These are phyloP conservation scores for Pyrocoelia pectoralis DNA, from an alignment of 2,888 invertebrate species.

Conservation along the genomic window DNA sequence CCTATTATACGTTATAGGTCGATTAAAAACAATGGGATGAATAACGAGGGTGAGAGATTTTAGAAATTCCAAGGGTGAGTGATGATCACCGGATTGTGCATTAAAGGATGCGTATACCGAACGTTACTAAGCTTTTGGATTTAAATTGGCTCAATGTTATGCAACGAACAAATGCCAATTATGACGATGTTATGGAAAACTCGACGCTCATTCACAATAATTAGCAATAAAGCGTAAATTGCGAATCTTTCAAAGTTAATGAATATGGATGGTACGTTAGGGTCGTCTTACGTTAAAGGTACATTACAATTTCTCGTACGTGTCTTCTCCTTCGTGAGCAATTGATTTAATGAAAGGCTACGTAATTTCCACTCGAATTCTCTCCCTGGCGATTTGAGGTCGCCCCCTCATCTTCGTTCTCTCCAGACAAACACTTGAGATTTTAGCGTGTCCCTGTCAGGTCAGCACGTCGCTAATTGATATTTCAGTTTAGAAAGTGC, in stretches of 20 bases:
- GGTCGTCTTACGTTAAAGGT: slow-evolving; percentile 21
- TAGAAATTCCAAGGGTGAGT: slow-evolving; percentile 10
- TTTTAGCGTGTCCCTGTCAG: slow-evolving; percentile 19
- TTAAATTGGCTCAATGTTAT: slow-evolving; percentile 19
- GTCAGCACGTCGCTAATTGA: slow-evolving; percentile 29
- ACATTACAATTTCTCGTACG: slow-evolving; percentile 28
- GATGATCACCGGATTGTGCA: slow-evolving; percentile 26
- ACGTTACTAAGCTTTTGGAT: slow-evolving; percentile 30
- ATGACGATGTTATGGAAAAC: too few species aligned
- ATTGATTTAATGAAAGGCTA: slow-evolving; percentile 32
- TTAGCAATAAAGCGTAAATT: background rate
- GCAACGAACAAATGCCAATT: too few species aligned
- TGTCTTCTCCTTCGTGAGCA: slow-evolving; percentile 31
- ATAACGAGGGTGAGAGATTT: slow-evolving; percentile 21
- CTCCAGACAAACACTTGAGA: slow-evolving; percentile 25
- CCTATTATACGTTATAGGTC: slow-evolving; percentile 21
- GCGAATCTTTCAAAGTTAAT: slow-evolving; percentile 13
- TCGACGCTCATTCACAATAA: too few species aligned
- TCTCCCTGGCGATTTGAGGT: slow-evolving; percentile 15
- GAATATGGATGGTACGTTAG: slow-evolving; percentile 24
- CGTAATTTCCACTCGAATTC: slow-evolving; percentile 29
- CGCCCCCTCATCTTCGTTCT: too few species aligned
- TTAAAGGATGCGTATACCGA: slow-evolving; percentile 37
- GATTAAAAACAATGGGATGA: slow-evolving; percentile 29
- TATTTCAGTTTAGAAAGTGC: slow-evolving; percentile 18